Base-by-base conservation (phyloP, 2,113 vertebrate genomes). In the Bostrychus sinensis region DNA sequence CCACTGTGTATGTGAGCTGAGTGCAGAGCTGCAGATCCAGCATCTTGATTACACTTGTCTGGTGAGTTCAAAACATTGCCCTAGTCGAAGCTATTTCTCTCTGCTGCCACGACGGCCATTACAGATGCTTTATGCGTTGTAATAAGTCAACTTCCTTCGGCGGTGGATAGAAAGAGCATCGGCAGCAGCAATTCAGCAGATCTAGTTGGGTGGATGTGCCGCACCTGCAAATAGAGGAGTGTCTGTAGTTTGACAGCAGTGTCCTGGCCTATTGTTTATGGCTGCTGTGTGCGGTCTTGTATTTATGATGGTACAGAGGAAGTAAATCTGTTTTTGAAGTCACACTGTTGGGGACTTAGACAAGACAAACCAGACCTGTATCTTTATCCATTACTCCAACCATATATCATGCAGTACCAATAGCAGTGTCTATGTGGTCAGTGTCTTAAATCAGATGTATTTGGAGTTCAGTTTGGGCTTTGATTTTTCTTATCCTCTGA, bases 41-140 rank as follows among this genome's bases (percentile, higher is more conserved):
- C 62, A 65, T 51, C 53, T 55, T 55, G 53, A 55, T 55, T 55
- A 55, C 53, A 13, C n/a, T 55, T 55, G 53, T 55, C 28, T 19
- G n/a, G 30, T 8, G 3, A 10, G 53, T 20, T 36, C n/a, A 34
- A 55, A 55, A 55, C 53, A 36, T 55, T 55, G 53, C 53, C 9
- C 3, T 12, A 55, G 53, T 36, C 30, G 17, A 14, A 32, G 28
- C n/a, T 36, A 36, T 55, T 55, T 13, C 53, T 55, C 17, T 7
- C 3, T 7, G 17, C 30, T 34, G 53, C 53, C 53, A 36, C 30
- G 17, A 13, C 32, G n/a, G 5, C 30, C 30, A 55, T 55, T 36
- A 55, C 28, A 20, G 17, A 36, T 55, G 53, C 53, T 55, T 36
- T 55, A 22, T 34, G 34, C 11, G 28, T 13, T 17, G 30, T 36